Evolutionary conservation across 2,888 invertebrate species (phyloP).

Genomic region (Saturnia pavonia): DNA sequence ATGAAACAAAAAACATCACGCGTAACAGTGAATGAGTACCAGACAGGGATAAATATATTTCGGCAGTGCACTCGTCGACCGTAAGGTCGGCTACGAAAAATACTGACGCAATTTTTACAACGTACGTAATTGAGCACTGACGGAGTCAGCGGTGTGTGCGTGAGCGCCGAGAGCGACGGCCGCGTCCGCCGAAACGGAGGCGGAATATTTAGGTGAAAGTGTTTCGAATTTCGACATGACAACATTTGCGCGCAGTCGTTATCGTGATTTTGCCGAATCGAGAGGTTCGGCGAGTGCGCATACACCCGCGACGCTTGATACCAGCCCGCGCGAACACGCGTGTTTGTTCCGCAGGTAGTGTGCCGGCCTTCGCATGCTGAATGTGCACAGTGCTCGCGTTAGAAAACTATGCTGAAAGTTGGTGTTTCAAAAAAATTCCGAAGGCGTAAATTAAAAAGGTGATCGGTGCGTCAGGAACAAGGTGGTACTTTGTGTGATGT

Average conservation of each 20-base stretch:
- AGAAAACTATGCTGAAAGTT: conserved; percentile 74
- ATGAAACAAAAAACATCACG: conserved; percentile 69
- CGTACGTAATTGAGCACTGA: conserved; percentile 78
- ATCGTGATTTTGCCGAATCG: conserved; percentile 82
- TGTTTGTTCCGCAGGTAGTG: conserved; percentile 65
- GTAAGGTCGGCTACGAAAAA: conserved; percentile 80
- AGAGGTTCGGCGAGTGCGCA: conserved; percentile 73
- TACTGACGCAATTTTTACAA: conserved; percentile 82
- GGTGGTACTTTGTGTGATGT: conserved; percentile 71
- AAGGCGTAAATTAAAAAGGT: conserved; percentile 75
- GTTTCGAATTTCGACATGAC: conserved; percentile 82
- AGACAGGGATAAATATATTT: conserved; percentile 81
- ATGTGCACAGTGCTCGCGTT: conserved; percentile 59
- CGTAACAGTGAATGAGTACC: conserved; percentile 71
- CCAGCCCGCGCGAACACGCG: conserved; percentile 53
- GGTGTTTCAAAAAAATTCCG: conserved; percentile 66
- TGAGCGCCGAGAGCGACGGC: conserved; percentile 80
- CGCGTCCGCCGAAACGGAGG: conserved; percentile 80
- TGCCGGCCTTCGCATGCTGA: conserved; percentile 60
- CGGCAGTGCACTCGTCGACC: conserved; percentile 63
- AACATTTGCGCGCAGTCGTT: conserved; percentile 82
- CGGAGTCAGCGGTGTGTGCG: conserved; percentile 73
- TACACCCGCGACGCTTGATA: conserved; percentile 43
- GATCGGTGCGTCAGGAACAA: conserved; percentile 63
- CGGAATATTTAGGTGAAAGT: conserved; percentile 83